Evolutionary conservation across 2,888 invertebrate genomes (phyloP).

Genomic region (Zygogramma bicolorata): DNA sequence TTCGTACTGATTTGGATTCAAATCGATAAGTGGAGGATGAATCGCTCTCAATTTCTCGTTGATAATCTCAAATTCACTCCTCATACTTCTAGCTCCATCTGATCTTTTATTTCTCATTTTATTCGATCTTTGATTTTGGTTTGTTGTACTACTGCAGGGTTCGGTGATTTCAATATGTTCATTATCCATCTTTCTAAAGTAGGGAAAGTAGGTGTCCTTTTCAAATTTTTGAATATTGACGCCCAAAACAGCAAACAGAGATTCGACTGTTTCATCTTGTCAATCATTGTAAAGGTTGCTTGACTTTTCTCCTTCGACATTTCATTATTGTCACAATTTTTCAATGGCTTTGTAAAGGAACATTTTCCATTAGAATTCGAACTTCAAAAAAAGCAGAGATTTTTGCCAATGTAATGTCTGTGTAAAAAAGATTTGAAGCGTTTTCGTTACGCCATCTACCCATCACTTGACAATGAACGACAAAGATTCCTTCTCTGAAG

Average conservation of each 20-base stretch:
- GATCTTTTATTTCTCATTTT: slow-evolving; percentile 16
- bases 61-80: slow-evolving; percentile 32
- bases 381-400: no score
- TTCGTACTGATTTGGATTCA: slow-evolving; percentile 65
- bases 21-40: slow-evolving; percentile 20
- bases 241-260: background rate
- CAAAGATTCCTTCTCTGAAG: no score
- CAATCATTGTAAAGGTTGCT: no score
- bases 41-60: slow-evolving; percentile 26
- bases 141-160: slow-evolving; percentile 23
- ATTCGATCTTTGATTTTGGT: slow-evolving; percentile 2
- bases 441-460: no score
- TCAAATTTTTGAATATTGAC: background rate
- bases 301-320: no score
- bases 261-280: no score
- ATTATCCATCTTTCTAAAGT: background rate
- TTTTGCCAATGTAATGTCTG: no score
- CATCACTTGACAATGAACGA: no score
- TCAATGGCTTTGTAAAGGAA: no score
- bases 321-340: no score
- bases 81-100: slow-evolving; percentile 5
- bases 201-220: background rate
- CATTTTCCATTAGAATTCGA: no score
- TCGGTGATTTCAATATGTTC: background rate
- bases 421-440: no score